phyloP scores from a whole-genome alignment of 2,888 invertebrate genomes.

The Mesopsocus fuscifrons region DNA sequence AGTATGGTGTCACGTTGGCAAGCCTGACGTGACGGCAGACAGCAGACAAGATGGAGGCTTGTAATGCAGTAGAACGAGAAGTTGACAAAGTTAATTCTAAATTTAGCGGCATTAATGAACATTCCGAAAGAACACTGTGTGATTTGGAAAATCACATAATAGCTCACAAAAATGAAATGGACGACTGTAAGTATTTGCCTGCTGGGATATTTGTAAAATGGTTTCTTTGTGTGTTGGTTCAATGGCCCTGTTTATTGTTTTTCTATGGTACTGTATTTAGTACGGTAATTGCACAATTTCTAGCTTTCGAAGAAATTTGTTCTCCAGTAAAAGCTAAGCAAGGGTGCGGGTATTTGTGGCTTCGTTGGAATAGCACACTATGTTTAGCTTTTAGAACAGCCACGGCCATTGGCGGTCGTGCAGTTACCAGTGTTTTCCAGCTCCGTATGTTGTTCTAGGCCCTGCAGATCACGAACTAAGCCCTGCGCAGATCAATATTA shows the following conservation, averaged over 20 bases:
- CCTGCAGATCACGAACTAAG: conserved; percentile 46
- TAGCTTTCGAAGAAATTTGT: too few relatives aligned
- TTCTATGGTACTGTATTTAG: too few relatives aligned
- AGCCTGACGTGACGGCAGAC: neutral
- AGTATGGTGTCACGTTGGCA: neutral
- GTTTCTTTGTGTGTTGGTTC: too few relatives aligned
- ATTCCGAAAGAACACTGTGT: conserved; percentile 46
- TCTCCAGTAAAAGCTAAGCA: too few relatives aligned
- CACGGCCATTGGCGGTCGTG: too few relatives aligned
- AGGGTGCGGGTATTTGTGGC: too few relatives aligned
- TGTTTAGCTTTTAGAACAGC: too few relatives aligned
- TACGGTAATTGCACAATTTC: too few relatives aligned
- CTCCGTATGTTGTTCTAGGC: too few relatives aligned
- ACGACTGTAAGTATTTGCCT: conserved; percentile 38
- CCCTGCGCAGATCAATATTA: conserved; percentile 45
- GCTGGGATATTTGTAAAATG: neutral
- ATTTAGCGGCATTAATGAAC: conserved; percentile 55
- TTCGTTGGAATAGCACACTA: too few relatives aligned
- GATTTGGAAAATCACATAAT: conserved; percentile 55
- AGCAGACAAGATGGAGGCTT: conserved; percentile 38
- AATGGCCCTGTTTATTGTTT: neutral
- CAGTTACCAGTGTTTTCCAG: too few relatives aligned
- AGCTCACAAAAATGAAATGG: conserved; percentile 48
- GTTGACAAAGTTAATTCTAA: conserved; percentile 69
- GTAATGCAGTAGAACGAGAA: conserved; percentile 65